Evolutionary conservation across 2,888 invertebrate species (phyloP).

Genomic region (Latheticus oryzae): DNA sequence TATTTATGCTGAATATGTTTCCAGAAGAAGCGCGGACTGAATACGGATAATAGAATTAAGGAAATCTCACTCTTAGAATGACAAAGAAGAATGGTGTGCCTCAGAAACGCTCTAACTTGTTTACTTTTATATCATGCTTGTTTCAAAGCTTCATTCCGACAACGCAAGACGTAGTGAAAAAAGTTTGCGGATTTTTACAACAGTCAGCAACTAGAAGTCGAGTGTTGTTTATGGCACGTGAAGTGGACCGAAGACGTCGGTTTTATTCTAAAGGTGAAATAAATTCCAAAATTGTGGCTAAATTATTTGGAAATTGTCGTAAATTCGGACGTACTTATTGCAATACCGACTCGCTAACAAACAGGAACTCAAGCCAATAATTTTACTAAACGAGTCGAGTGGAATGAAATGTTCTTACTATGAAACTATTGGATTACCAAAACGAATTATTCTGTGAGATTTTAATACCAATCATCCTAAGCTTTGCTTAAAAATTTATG

Average conservation of each 20-base stretch:
- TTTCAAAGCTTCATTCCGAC: constrained; percentile 42
- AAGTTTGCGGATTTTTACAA: constrained; percentile 14
- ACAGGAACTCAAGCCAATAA: constrained; percentile 38
- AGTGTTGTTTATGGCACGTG: constrained; percentile 52
- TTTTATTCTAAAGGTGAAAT: constrained; percentile 41
- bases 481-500: too few relatives aligned
- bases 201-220: constrained; percentile 38
- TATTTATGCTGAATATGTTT: constrained; percentile 61
- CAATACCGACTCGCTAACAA: constrained; percentile 34
- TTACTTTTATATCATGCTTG: constrained; percentile 56
- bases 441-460: too few relatives aligned
- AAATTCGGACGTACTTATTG: constrained; percentile 35
- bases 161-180: constrained; percentile 40
- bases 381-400: constrained; percentile 21
- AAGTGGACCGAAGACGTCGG: constrained; percentile 47
- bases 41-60: constrained; percentile 61
- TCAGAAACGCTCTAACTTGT: constrained; percentile 56
- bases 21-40: constrained; percentile 57
- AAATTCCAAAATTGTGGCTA: constrained; percentile 35
- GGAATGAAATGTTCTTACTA: constrained; percentile 21
- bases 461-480: too few relatives aligned
- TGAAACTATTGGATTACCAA: constrained; percentile 22
- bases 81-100: constrained; percentile 58
- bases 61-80: constrained; percentile 58
- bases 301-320: constrained; percentile 39